Conservation (phyloP, 2,113 vertebrate genomes). For the Aptenodytes forsteri region DNA sequence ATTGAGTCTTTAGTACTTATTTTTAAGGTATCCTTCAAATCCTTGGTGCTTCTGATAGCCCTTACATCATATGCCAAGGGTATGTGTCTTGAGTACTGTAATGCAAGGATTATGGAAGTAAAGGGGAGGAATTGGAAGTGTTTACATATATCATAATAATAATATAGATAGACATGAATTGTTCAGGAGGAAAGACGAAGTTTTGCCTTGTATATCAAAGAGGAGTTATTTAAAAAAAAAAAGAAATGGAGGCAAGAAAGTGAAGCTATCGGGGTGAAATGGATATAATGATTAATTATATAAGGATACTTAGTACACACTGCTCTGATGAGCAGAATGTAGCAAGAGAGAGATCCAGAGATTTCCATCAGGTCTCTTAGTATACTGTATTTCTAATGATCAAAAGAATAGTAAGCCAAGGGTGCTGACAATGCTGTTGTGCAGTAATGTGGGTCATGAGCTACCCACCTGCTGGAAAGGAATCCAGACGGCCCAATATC, state of each 20-base stretch:
- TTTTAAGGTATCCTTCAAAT: background rate
- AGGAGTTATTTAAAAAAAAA: background rate
- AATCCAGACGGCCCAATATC: background rate
- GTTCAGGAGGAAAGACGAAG: background rate
- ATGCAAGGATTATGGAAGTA: background rate
- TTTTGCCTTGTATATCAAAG: background rate
- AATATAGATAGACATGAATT: background rate
- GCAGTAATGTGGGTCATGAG: background rate
- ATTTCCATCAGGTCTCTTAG: background rate
- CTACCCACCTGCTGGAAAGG: background rate
- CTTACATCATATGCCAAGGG: background rate
- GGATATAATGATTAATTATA: background rate
- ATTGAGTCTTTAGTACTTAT: background rate
- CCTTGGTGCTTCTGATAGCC: background rate
- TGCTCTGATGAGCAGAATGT: background rate
- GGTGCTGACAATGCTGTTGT: background rate
- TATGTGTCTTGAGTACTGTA: background rate
- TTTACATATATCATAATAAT: background rate
- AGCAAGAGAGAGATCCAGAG: background rate
- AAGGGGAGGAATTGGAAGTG: background rate
- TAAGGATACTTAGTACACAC: background rate
- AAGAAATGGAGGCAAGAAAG: background rate
- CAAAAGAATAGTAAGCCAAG: background rate
- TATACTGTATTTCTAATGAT: background rate
- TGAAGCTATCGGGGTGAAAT: background rate